Base-by-base conservation (phyloP, 2,888 invertebrate species). In the Drosophila demipolita region DNA sequence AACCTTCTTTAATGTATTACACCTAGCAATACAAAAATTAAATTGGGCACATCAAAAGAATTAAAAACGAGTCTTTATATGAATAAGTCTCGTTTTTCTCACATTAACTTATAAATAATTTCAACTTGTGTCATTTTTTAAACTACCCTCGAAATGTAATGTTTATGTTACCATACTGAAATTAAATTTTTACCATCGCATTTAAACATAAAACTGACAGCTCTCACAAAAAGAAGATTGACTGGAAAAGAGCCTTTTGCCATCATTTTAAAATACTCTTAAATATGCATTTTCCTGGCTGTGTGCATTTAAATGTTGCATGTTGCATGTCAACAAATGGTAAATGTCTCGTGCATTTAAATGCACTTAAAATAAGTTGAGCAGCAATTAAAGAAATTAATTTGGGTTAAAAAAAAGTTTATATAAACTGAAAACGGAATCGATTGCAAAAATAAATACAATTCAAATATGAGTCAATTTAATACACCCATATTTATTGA, bases 301-400 rank as follows among this genome's bases (percentile, higher is more conserved):
- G 48, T 7, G 23, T 38, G n/a, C 40, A 69, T 62, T 75, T 52
- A 62, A 71, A 48, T 49, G 63, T 52, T 62, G 48, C 78, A 77
- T 6, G 49, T 77, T 58, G 42, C 54, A 36, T 60, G 81, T 57
- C 70, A 63, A 60, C 60, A 63, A 32, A 57, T 49, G 57, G 68
- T 87, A 73, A 86, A 89, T 79, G 73, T 64, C 48, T 66, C 57
- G 66, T 60, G 79, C 75, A 71, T 79, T 87, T 85, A 82, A 85
- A 89, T 74, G 45, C 20, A 45, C 45, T 45, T 8, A 0, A 45
- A 45, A 8, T 45, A 23, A 15, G 23, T 23, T 20, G 45, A 7
- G 20, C 45, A 45, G 45, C 45, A 23, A 45, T 45, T 45, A 23
- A 23, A 7, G 7, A 12, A 12, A 20, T 45, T 45, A 20, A 20